phyloP scores from a whole-genome alignment of 2,113 vertebrate species.

The Thomomys bottae region DNA sequence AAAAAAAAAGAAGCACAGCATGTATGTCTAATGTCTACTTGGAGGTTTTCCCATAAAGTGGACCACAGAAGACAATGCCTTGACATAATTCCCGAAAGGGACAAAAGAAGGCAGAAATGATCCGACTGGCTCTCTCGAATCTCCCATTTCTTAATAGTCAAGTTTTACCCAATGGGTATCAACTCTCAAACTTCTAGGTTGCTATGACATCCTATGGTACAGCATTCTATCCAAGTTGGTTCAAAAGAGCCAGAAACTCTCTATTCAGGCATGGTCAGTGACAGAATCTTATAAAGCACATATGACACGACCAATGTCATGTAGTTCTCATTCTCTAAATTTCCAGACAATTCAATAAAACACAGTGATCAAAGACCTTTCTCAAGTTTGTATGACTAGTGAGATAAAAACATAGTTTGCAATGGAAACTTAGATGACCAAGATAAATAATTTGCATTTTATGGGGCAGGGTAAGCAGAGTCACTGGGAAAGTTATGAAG shows the following conservation, averaged over 20 bases:
- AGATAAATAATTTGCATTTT: constrained; percentile 16
- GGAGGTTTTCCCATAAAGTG: background rate
- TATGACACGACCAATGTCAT: background rate
- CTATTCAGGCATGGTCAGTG: background rate
- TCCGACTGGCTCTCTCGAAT: background rate
- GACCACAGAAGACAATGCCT: background rate
- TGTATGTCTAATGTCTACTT: background rate
- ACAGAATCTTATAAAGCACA: background rate
- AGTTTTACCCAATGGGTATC: too few species aligned
- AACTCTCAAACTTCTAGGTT: background rate
- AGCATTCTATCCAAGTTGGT: background rate
- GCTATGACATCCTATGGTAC: background rate
- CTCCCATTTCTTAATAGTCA: background rate
- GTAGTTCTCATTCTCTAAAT: background rate
- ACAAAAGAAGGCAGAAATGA: background rate
- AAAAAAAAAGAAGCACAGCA: background rate
- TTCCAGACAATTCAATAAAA: background rate
- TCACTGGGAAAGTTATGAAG: background rate
- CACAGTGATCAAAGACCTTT: background rate
- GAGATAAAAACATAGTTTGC: background rate
- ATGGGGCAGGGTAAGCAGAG: background rate
- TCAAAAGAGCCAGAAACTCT: background rate
- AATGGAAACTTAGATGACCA: constrained; percentile 18
- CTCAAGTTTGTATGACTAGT: background rate
- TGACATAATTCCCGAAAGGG: background rate